A percentile compares a stretch with the other conserved stretches of the same genome.
phyloP scores from a whole-genome alignment of 2,113 vertebrate genomes.

The Piaya cayana region DNA sequence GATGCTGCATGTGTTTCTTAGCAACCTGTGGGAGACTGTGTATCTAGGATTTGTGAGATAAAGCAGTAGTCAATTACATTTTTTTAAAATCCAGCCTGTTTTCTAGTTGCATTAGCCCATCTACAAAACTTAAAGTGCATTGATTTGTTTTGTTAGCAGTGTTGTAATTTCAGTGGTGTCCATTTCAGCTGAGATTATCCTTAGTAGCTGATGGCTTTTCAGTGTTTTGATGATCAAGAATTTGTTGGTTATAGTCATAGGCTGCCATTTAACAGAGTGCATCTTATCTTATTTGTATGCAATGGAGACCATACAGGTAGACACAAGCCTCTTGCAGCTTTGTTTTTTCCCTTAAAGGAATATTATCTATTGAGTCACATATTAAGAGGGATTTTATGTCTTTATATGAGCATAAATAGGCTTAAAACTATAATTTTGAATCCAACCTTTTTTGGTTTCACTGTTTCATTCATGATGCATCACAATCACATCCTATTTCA shows the following conservation, averaged over 20 bases:
- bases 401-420: not conserved
- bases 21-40: fast-evolving
- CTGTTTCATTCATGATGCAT: not conserved
- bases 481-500: not conserved
- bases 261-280: not conserved
- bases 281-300: not conserved
- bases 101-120: not conserved
- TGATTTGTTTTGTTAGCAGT: not conserved
- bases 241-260: not conserved
- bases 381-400: not conserved
- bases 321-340: not conserved
- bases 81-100: not conserved
- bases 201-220: not conserved
- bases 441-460: not conserved
- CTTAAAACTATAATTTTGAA: not conserved
- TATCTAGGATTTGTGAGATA: not conserved
- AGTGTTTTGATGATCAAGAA: not conserved
- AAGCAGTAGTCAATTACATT: not conserved
- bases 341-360: not conserved
- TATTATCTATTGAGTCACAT: not conserved
- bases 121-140: not conserved
- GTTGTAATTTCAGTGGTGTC: not conserved
- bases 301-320: not conserved
- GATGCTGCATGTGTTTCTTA: not conserved
- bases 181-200: not conserved